phyloP scores from a whole-genome alignment of 2,888 invertebrate species.

The Sisyra terminalis region DNA sequence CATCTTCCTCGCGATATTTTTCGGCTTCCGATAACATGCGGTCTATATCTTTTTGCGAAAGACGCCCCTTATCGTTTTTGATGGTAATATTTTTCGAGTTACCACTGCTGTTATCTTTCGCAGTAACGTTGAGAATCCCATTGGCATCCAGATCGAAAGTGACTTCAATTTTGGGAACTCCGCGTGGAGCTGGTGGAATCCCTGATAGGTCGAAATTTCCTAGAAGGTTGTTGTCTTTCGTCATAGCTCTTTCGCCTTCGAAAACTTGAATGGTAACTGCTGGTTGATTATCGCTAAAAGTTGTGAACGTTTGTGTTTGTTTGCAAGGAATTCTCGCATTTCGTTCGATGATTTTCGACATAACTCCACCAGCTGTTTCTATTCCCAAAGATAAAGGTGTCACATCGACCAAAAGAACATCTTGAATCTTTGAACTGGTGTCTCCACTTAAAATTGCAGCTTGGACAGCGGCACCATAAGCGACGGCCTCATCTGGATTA shows the following conservation, averaged over 20 bases:
- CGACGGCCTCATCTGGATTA: slow-evolving; percentile 25
- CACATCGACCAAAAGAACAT: slow-evolving; percentile 51
- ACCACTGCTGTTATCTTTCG: slow-evolving; percentile 39
- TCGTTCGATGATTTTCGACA: slow-evolving; percentile 44
- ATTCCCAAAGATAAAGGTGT: slow-evolving; percentile 54
- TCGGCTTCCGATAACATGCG: slow-evolving; percentile 63
- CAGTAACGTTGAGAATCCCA: slow-evolving; percentile 41
- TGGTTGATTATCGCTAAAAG: slow-evolving; percentile 50
- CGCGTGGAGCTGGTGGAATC: slow-evolving; percentile 50
- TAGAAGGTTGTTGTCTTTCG: slow-evolving; percentile 58
- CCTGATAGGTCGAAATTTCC: slow-evolving; percentile 49
- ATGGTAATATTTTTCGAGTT: slow-evolving; percentile 61
- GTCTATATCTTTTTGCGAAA: slow-evolving; percentile 69
- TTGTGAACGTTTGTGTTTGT: slow-evolving; percentile 41
- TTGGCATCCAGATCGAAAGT: slow-evolving; percentile 61
- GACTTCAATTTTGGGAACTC: slow-evolving; percentile 50
- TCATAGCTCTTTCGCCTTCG: slow-evolving; percentile 65
- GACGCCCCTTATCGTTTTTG: slow-evolving; percentile 65
- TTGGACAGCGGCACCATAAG: slow-evolving; percentile 25
- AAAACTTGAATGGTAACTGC: slow-evolving; percentile 40
- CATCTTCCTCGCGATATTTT: slow-evolving; percentile 53
- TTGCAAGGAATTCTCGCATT: slow-evolving; percentile 38
- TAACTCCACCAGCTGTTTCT: slow-evolving; percentile 68
- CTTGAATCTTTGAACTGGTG: slow-evolving; percentile 55
- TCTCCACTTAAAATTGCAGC: slow-evolving; percentile 23